Conservation (phyloP, 1,140 invertebrate genomes). For the Ostrea denselamellosa region DNA sequence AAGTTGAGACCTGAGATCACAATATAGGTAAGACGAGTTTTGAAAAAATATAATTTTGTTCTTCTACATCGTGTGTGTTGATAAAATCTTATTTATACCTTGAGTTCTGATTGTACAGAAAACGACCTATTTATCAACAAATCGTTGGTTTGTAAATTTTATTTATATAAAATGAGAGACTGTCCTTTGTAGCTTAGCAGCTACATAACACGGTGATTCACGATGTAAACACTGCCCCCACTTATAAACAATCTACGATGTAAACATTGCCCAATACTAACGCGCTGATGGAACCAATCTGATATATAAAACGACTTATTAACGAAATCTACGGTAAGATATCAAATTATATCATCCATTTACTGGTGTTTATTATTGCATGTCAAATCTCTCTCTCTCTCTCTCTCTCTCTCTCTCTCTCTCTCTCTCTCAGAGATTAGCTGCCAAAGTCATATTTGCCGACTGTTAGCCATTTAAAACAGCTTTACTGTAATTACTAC, state of each 20-base stretch:
- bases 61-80: neutral
- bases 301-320: neutral
- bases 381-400: slow-evolving; percentile 20
- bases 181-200: neutral
- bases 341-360: neutral
- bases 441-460: neutral
- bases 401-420: slow-evolving; percentile 41
- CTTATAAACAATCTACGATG: slow-evolving; percentile 14
- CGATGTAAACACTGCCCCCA: neutral
- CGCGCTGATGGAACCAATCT: neutral
- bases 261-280: slow-evolving; percentile 6
- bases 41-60: neutral
- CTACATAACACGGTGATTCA: neutral
- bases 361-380: neutral
- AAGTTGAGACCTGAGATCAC: neutral
- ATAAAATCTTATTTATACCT: too few relatives aligned
- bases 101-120: too few relatives aligned
- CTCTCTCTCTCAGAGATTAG: neutral
- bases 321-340: neutral
- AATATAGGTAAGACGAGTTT: neutral
- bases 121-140: too few relatives aligned
- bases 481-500: too few relatives aligned
- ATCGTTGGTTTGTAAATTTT: neutral
- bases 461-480: too few relatives aligned
- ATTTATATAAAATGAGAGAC: neutral